These are phyloP conservation scores for Mylabris sibirica DNA, from an alignment of 2,888 invertebrate genomes.

Conservation along the genomic window DNA sequence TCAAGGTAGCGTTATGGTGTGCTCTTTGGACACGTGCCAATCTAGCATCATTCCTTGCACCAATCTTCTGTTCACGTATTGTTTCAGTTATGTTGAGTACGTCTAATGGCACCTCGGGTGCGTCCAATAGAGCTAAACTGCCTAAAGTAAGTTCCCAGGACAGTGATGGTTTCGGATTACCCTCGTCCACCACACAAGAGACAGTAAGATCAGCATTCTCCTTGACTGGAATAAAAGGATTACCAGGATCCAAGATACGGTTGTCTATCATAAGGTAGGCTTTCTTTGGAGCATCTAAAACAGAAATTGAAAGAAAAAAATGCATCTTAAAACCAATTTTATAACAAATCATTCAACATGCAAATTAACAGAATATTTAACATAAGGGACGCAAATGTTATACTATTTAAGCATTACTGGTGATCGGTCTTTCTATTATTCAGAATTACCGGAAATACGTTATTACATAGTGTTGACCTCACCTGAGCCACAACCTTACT, in stretches of 20 bases:
- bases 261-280: slow-evolving; percentile 89
- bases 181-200: slow-evolving; percentile 87
- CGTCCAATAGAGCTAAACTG: slow-evolving; percentile 67
- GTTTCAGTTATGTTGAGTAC: slow-evolving; percentile 63
- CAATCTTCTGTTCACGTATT: slow-evolving; percentile 56
- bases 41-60: slow-evolving; percentile 71
- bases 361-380: no score
- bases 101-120: slow-evolving; percentile 66
- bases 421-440: not conserved
- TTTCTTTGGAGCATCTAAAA: slow-evolving; percentile 81
- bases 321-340: not conserved
- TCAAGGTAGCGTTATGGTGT: slow-evolving; percentile 86
- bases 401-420: no score
- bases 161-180: slow-evolving; percentile 72
- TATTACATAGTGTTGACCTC: slow-evolving; percentile 38
- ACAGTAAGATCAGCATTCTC: slow-evolving; percentile 84
- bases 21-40: slow-evolving; percentile 79
- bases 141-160: slow-evolving; percentile 72
- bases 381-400: no score
- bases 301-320: slow-evolving; percentile 26
- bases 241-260: slow-evolving; percentile 82
- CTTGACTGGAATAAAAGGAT: slow-evolving; percentile 86
- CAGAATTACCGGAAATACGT: slow-evolving; percentile 44
- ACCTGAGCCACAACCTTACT: slow-evolving; percentile 32
- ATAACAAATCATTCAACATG: no score